These are phyloP conservation scores for Gallinago nigripennis DNA, from an alignment of 2,797 vertebrate species.

Conservation along the genomic window DNA sequence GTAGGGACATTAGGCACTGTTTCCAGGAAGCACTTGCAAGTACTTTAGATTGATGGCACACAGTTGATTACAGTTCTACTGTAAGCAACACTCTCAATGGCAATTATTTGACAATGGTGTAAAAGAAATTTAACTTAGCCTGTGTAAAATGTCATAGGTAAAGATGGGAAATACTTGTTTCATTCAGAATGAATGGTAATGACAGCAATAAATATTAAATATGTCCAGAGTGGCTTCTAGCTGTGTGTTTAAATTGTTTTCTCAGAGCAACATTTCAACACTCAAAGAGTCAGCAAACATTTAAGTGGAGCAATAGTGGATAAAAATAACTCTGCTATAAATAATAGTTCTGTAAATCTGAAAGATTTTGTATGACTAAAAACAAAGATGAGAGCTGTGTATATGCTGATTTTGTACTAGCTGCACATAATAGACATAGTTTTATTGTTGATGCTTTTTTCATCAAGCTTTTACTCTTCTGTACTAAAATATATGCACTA, in stretches of 20 bases:
- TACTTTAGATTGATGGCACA: not conserved
- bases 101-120: not conserved
- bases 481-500: not conserved
- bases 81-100: not conserved
- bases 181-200: not conserved
- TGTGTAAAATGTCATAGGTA: not conserved
- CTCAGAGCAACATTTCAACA: not conserved
- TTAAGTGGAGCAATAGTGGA: not conserved
- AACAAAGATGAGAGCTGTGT: not conserved
- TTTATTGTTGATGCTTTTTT: not conserved
- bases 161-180: not conserved
- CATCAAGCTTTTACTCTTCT: not conserved
- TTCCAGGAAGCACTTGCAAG: not conserved
- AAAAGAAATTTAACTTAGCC: not conserved
- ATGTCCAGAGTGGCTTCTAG: not conserved
- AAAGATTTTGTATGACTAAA: not conserved
- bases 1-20: too few species aligned
- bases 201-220: not conserved
- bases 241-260: not conserved
- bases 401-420: not conserved
- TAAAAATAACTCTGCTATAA: not conserved
- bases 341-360: not conserved
- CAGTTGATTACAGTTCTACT: not conserved
- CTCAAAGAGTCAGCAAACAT: not conserved
- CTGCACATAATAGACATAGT: accelerated